Evolutionary conservation across 2,888 invertebrate species (phyloP).

Genomic region (Nephrocerus scutellatus): DNA sequence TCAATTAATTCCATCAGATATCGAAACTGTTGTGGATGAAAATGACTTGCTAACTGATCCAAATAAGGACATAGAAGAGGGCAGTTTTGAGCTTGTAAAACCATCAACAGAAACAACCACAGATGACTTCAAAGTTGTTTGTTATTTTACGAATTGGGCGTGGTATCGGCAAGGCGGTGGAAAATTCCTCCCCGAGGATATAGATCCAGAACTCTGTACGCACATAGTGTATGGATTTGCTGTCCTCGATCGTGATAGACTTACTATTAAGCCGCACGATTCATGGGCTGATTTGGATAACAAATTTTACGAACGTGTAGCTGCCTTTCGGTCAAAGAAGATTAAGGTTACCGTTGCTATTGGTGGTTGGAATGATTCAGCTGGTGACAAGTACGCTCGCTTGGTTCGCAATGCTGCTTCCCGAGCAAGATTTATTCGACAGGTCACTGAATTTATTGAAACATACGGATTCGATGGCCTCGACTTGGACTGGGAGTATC

Average conservation of each 20-base stretch:
- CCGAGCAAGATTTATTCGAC: constrained; percentile 64
- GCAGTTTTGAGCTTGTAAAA: constrained; percentile 23
- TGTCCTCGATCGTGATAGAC: constrained; percentile 66
- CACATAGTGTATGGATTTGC: constrained; percentile 91
- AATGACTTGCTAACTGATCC: constrained; percentile 30
- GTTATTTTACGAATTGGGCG: constrained; percentile 92
- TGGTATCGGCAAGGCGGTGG: constrained; percentile 83
- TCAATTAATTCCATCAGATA: constrained; percentile 27
- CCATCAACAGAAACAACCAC: constrained; percentile 7
- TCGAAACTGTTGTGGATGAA: constrained; percentile 23
- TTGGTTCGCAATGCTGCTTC: constrained; percentile 68
- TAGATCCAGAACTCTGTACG: constrained; percentile 78
- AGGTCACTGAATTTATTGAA: constrained; percentile 70
- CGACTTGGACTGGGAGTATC: constrained; percentile 92
- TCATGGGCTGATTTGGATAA: constrained; percentile 86
- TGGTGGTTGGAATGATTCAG: constrained; percentile 94
- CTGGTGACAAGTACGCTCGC: constrained; percentile 79
- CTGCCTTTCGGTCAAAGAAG: constrained; percentile 62
- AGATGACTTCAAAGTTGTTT: constrained; percentile 67
- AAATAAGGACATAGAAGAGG: constrained; percentile 34
- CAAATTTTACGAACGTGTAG: constrained; percentile 83
- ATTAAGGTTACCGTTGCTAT: constrained; percentile 79
- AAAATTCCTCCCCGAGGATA: constrained; percentile 73
- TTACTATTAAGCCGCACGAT: constrained; percentile 78
- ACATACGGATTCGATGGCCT: constrained; percentile 81